Base-by-base conservation (phyloP, 2,113 vertebrate genomes). In the Lethenteron camtschaticum region DNA sequence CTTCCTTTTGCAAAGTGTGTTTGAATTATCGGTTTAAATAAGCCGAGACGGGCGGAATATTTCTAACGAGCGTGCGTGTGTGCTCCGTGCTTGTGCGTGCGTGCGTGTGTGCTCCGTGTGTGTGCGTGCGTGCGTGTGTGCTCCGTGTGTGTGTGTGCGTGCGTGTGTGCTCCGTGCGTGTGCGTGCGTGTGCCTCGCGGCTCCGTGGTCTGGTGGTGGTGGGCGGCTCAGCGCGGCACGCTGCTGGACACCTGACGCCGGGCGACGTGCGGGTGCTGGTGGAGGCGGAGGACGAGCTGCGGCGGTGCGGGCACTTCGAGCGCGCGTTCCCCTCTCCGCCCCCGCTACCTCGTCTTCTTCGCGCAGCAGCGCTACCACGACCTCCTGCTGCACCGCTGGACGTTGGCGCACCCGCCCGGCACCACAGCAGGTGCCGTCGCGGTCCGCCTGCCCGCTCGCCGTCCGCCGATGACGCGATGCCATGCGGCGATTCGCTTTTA, bases 291-390 rank as follows among this genome's bases (percentile, higher is more conserved):
- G 86, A 95, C 1, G 92, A 99, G 74, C 80, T 86, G 71, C 83
- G 76, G 55, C 86, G 92, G 1, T 76, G 79, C 0, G 94, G 94
- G 58, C 81, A 87, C 68, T 99, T 96, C 0, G 85, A 99, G 76
- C 82, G 94, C 0, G 74, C 92, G 55, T 96, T 96, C 75, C 94
- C 94, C 3, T 85, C 82, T 55, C 57, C 9, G 88, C 92, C 10
- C 85, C 82, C 85, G 79, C 6, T 99, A 99, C 81, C 82, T 95
- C 69, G 85, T 80, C 57, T 96, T 99, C 80, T 96, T 96, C 0
- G 86, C 95, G 74, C 84, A 84, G 71, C 85, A 81, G 3, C 84
- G 92, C 55, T 99, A 99, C 79, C 85, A 86, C 76, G 96, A 90
- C 78, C 82, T 95, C 73, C 83, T 99, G 72, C 80, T 89, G 68